A percentile compares a stretch with the other conserved stretches of the same genome.
These are phyloP conservation scores for Ganaspis sp. DNA, from an alignment of 1,140 invertebrate species.

Conservation along the genomic window DNA sequence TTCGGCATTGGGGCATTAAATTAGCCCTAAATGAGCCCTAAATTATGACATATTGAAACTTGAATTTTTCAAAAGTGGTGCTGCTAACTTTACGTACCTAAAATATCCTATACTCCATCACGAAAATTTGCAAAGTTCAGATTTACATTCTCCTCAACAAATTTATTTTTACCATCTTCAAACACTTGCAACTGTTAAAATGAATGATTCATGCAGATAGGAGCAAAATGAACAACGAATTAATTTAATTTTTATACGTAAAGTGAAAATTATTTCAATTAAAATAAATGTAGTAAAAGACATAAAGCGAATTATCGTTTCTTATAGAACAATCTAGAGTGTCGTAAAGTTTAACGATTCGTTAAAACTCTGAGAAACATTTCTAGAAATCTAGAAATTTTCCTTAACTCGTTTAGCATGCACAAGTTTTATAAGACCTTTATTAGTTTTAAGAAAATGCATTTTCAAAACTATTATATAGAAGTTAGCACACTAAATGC, in stretches of 20 bases:
- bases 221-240: background rate
- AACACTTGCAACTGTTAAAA: no score
- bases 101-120: no score
- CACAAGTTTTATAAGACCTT: background rate
- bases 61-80: no score
- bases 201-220: no score
- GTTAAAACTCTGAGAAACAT: constrained; percentile 1
- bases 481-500: background rate
- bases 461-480: background rate
- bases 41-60: no score
- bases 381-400: background rate
- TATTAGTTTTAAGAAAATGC: background rate
- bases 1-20: no score
- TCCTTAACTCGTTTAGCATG: background rate
- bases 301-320: background rate
- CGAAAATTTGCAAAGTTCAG: background rate
- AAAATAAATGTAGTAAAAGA: background rate
- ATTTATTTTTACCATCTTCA: no score
- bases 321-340: background rate
- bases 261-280: background rate
- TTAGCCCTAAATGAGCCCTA: no score
- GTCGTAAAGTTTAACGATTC: background rate
- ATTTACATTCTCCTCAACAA: background rate
- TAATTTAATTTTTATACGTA: background rate
- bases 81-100: no score